Conservation (phyloP, 2,888 invertebrate genomes). For the Lasioglossum morio region DNA sequence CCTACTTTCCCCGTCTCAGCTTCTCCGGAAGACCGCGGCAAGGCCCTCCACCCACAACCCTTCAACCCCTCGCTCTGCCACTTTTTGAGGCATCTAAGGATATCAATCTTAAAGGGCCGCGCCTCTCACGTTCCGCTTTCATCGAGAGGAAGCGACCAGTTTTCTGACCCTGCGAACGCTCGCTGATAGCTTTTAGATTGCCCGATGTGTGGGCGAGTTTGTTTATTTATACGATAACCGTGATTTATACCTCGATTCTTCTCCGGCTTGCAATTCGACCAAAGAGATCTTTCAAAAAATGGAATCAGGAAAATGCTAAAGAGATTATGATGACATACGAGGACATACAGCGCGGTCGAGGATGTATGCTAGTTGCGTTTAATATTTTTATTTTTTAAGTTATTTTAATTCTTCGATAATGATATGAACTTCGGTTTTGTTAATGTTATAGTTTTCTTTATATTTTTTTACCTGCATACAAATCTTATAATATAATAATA, state of each 20-base stretch:
- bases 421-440: background rate
- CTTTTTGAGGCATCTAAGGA: slow-evolving; percentile 50
- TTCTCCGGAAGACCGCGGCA: slow-evolving; percentile 16
- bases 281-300: background rate
- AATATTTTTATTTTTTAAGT: background rate
- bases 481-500: background rate
- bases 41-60: slow-evolving; percentile 47
- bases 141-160: background rate
- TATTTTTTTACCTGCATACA: too few species aligned
- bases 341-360: background rate
- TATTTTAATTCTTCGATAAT: background rate
- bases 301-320: background rate
- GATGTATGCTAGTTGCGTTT: too few species aligned
- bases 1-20: slow-evolving; percentile 57
- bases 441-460: background rate
- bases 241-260: background rate
- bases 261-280: background rate
- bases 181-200: slow-evolving; percentile 17
- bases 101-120: slow-evolving; percentile 66
- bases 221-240: slow-evolving; percentile 15
- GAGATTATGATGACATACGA: background rate
- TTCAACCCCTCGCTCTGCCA: slow-evolving; percentile 49
- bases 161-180: background rate
- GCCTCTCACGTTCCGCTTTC: slow-evolving; percentile 13
- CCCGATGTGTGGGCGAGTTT: background rate